phyloP scores from a whole-genome alignment of 2,888 invertebrate genomes.

The Dioctria rufipes region DNA sequence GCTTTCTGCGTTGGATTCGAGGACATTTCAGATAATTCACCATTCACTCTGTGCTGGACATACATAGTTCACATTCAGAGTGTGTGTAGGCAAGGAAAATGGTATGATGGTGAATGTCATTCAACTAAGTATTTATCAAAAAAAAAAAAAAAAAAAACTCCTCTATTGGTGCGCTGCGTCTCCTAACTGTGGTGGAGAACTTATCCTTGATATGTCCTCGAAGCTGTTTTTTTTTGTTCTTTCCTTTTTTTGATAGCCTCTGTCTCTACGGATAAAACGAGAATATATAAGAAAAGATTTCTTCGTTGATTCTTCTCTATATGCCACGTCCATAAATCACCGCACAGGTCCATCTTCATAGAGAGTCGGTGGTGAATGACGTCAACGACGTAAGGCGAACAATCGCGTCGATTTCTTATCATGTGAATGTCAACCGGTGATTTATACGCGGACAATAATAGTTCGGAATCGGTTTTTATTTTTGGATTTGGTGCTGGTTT shows the following conservation, averaged over 20 bases:
- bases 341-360: constrained; percentile 58
- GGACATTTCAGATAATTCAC: constrained; percentile 53
- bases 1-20: constrained; percentile 17
- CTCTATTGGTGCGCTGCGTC: no score
- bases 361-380: constrained; percentile 49
- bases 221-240: constrained; percentile 7
- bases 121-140: no score
- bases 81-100: constrained; percentile 49
- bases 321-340: constrained; percentile 57
- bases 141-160: no score
- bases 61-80: no score
- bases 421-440: constrained; percentile 37
- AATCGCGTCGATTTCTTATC: constrained; percentile 58
- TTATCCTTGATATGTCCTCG: constrained; percentile 46
- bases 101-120: constrained; percentile 53
- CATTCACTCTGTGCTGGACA: constrained; percentile 51
- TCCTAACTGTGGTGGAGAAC: no score
- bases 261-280: constrained; percentile 13
- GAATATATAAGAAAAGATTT: not conserved
- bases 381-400: constrained; percentile 55
- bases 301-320: no score
- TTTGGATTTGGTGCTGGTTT: no score
- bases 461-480: no score
- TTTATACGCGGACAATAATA: constrained; percentile 29
- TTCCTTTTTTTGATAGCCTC: no score